Conservation (phyloP, 2,888 invertebrate species). For the Polydrusus cervinus region DNA sequence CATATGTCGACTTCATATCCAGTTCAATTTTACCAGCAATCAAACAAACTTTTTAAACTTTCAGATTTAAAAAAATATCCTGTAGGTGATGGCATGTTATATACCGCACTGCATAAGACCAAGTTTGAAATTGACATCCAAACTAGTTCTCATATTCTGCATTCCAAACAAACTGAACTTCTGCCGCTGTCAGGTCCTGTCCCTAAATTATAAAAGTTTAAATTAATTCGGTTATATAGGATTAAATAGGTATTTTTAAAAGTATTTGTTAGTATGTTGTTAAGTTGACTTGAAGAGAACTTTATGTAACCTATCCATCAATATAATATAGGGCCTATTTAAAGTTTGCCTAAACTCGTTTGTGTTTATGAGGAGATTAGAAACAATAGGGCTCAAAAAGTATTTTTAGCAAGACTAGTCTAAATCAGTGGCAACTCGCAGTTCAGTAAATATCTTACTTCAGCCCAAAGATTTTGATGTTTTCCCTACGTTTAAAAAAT, state of each 20-base stretch:
- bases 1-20: too few species aligned
- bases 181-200: constrained; percentile 57
- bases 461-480: too few species aligned
- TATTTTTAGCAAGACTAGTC: too few species aligned
- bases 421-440: too few species aligned
- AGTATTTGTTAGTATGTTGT: neutral
- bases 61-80: neutral
- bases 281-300: neutral
- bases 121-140: constrained; percentile 59
- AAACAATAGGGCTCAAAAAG: too few species aligned
- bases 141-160: constrained; percentile 59
- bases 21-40: neutral
- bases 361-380: too few species aligned
- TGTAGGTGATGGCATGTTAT: constrained; percentile 18
- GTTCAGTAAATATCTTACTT: too few species aligned
- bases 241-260: neutral
- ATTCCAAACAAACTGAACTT: constrained; percentile 56
- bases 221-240: constrained; percentile 55
- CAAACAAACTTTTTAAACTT: constrained; percentile 2
- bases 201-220: constrained; percentile 58
- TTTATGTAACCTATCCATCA: too few species aligned
- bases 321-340: too few species aligned
- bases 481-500: too few species aligned
- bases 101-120: constrained; percentile 41
- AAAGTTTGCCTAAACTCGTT: too few species aligned